These are phyloP conservation scores for Pholis gunnellus DNA, from an alignment of 2,113 vertebrate species.

Conservation along the genomic window DNA sequence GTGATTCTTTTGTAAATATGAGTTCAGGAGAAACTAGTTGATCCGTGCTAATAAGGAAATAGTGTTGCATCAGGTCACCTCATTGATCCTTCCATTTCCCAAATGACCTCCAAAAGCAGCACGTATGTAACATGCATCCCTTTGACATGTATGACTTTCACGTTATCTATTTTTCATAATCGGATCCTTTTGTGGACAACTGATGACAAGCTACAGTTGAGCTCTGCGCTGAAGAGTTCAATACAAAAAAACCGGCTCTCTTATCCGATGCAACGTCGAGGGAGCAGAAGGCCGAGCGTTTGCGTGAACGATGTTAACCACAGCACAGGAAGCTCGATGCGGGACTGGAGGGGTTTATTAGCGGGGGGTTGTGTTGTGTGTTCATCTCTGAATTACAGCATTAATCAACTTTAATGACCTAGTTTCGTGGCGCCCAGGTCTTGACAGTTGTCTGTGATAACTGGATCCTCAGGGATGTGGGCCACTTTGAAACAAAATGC, in stretches of 20 bases:
- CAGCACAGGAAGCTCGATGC: slow-evolving; percentile 47
- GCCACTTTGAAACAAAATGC: slow-evolving; percentile 74
- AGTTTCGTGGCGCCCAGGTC: slow-evolving; percentile 71
- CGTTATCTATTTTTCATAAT: not conserved
- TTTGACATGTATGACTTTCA: not conserved
- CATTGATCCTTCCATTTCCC: not conserved
- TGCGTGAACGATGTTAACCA: slow-evolving; percentile 46
- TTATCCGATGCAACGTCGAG: not conserved
- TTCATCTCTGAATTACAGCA: slow-evolving; percentile 72
- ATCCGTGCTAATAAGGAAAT: not conserved
- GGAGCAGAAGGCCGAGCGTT: slow-evolving; percentile 20
- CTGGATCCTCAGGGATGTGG: slow-evolving; percentile 69
- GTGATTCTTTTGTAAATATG: not conserved
- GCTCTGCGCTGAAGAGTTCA: too few relatives aligned
- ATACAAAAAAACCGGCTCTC: not conserved
- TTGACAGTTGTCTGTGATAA: slow-evolving; percentile 73
- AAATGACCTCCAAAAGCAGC: not conserved
- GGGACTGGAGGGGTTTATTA: slow-evolving; percentile 56
- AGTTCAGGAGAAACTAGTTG: not conserved
- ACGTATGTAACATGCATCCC: not conserved
- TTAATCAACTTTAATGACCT: slow-evolving; percentile 80
- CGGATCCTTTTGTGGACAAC: not conserved
- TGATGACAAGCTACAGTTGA: not conserved
- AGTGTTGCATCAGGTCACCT: not conserved
- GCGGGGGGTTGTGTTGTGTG: slow-evolving; percentile 54